These are phyloP conservation scores for Ascidia mentula DNA, from an alignment of 23 tunicate genomes.

Conservation along the genomic window DNA sequence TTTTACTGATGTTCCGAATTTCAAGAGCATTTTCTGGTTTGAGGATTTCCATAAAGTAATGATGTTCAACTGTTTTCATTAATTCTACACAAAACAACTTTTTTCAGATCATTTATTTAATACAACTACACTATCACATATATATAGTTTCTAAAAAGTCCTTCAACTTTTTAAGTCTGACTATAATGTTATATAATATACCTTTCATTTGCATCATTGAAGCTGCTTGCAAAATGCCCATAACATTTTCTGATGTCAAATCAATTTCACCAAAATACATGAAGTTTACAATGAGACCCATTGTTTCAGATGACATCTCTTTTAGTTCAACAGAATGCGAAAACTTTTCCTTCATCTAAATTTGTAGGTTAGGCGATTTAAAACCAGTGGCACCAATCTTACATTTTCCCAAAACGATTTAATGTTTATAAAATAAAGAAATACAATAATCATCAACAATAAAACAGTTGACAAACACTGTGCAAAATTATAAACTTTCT, in stretches of 20 bases:
- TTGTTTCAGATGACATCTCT: background rate
- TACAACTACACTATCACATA: too few species aligned
- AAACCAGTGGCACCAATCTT: too few species aligned
- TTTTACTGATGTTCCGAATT: background rate
- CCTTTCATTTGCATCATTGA: background rate
- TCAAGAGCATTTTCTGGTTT: background rate
- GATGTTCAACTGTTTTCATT: background rate
- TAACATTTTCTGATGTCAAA: background rate
- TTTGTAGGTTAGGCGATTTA: too few species aligned
- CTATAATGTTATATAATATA: too few species aligned
- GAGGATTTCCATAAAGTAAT: background rate
- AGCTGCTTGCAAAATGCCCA: background rate
- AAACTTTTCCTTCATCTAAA: background rate
- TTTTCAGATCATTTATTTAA: too few species aligned
- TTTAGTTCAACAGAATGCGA: background rate
- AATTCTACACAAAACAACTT: background rate
- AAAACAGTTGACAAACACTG: too few species aligned
- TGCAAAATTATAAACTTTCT: too few species aligned
- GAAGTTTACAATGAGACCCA: background rate
- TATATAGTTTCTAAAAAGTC: too few species aligned
- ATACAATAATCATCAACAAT: too few species aligned
- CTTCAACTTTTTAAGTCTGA: too few species aligned
- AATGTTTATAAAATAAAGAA: too few species aligned
- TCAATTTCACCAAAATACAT: background rate
- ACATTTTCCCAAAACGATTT: too few species aligned